These are phyloP conservation scores for Agonum fuliginosum DNA, from an alignment of 2,888 invertebrate genomes.

Conservation along the genomic window DNA sequence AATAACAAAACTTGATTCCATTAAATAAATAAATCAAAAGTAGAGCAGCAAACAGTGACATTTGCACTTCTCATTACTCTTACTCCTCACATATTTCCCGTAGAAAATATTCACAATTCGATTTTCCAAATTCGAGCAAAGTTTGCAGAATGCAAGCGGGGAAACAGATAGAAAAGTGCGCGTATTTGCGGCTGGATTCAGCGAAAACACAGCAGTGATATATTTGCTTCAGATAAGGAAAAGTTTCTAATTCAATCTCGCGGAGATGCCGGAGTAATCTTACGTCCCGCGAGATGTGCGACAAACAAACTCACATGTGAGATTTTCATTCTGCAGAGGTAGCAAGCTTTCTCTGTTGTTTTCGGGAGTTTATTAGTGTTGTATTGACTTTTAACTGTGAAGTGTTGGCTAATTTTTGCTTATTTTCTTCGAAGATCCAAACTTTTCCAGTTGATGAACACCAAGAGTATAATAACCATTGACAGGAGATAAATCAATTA, in stretches of 20 bases:
- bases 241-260: slow-evolving; percentile 53
- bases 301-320: not conserved
- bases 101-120: slow-evolving; percentile 18
- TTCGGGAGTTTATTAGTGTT: slow-evolving; percentile 26
- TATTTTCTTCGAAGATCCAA: not conserved
- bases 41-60: too few relatives aligned
- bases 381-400: slow-evolving; percentile 13
- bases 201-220: slow-evolving; percentile 46
- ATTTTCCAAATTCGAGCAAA: slow-evolving; percentile 15
- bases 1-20: too few relatives aligned
- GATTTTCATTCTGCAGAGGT: too few relatives aligned
- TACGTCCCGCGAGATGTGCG: slow-evolving; percentile 25
- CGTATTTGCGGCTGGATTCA: slow-evolving; percentile 14
- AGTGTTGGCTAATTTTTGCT: slow-evolving; percentile 23
- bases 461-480: too few relatives aligned
- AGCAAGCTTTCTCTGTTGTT: not conserved
- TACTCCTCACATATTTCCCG: slow-evolving; percentile 16
- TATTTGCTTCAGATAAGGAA: slow-evolving; percentile 51
- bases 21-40: too few relatives aligned
- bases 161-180: slow-evolving; percentile 20
- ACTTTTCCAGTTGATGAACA: too few relatives aligned
- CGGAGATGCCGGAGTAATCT: slow-evolving; percentile 46
- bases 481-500: too few relatives aligned
- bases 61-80: not conserved
- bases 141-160: slow-evolving; percentile 28